Conservation (phyloP, 2,797 vertebrate genomes). For the Remorina albescens region DNA sequence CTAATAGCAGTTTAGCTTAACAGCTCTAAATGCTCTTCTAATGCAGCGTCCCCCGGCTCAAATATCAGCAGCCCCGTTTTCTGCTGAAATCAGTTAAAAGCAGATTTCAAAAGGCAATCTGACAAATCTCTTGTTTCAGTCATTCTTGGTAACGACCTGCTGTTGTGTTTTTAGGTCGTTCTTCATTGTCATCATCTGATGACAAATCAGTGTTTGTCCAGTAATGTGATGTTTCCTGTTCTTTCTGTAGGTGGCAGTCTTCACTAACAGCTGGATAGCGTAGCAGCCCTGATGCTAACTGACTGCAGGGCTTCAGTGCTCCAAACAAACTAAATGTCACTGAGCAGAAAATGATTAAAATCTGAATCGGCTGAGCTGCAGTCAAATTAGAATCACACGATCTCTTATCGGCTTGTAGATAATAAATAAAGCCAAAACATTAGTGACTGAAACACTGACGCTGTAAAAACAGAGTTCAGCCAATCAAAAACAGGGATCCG, state of each 20-base stretch:
- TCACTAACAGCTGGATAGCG: background rate
- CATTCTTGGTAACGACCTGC: background rate
- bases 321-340: background rate
- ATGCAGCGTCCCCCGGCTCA: constrained; percentile 28
- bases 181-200: background rate
- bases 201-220: too few relatives aligned
- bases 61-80: constrained; percentile 22
- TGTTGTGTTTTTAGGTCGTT: background rate
- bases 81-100: constrained; percentile 40
- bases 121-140: background rate
- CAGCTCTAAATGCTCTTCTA: constrained; percentile 56
- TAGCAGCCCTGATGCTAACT: background rate
- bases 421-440: too few relatives aligned
- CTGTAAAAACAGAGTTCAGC: too few relatives aligned
- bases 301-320: background rate
- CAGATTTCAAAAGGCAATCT: background rate
- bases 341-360: too few relatives aligned
- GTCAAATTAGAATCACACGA: background rate
- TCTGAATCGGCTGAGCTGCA: background rate
- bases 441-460: too few relatives aligned
- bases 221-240: background rate
- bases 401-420: background rate
- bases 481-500: too few relatives aligned
- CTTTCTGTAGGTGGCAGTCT: background rate
- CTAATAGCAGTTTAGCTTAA: constrained; percentile 61